These are phyloP conservation scores for Passer montanus DNA, from an alignment of 2,113 vertebrate genomes.

Conservation along the genomic window DNA sequence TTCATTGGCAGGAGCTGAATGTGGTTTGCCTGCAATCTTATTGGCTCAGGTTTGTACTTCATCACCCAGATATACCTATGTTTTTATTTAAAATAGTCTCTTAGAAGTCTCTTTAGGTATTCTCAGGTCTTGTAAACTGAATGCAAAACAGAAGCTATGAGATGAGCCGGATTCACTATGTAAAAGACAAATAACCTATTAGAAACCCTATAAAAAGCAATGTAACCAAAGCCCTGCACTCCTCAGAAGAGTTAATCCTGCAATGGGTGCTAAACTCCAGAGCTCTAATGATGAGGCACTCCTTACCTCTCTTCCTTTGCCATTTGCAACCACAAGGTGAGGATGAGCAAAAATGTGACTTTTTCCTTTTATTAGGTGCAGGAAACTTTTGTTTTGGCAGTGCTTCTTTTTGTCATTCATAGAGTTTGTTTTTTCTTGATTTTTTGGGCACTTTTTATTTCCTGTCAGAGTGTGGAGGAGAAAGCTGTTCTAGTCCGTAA, in stretches of 20 bases:
- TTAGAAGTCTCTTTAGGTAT: not conserved
- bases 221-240: not conserved
- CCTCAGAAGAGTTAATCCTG: not conserved
- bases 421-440: not conserved
- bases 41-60: not conserved
- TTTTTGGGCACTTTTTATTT: slow-evolving; percentile 42
- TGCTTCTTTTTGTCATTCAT: slow-evolving; percentile 15
- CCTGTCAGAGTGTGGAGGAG: not conserved
- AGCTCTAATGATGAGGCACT: not conserved
- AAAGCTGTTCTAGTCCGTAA: slow-evolving; percentile 9
- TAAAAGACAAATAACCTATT: not conserved
- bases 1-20: not conserved
- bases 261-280: not conserved
- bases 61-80: not conserved
- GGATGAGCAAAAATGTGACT: not conserved
- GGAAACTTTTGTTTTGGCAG: slow-evolving; percentile 6
- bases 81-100: not conserved
- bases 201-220: not conserved
- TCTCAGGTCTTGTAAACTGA: not conserved
- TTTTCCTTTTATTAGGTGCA: not conserved
- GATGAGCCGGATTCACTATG: not conserved
- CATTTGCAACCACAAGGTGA: not conserved
- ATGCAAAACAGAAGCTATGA: not conserved
- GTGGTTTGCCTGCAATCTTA: not conserved
- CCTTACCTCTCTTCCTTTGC: not conserved